Conservation (phyloP, 2,113 vertebrate genomes). For the Lamprologus tigripictilis region DNA sequence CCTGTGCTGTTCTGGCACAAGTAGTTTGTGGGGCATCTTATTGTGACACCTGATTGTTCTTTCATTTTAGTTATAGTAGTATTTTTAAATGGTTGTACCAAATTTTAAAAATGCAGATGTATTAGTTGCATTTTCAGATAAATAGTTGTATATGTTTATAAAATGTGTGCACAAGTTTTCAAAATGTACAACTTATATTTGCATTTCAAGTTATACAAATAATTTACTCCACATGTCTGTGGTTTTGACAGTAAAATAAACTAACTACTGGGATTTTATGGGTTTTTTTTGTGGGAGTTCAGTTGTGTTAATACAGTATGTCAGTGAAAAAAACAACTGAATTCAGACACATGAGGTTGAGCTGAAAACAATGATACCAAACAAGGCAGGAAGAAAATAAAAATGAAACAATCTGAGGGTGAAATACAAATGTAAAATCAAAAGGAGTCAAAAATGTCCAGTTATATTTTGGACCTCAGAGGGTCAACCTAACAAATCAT, state of each 20-base stretch:
- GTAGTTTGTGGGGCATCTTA: background rate
- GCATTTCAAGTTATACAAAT: fast-evolving
- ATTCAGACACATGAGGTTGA: background rate
- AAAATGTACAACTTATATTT: background rate
- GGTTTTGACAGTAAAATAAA: background rate
- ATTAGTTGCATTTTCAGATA: background rate
- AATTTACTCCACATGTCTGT: background rate
- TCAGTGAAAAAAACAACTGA: fast-evolving
- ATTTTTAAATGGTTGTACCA: background rate
- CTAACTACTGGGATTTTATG: fast-evolving
- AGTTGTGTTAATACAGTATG: fast-evolving
- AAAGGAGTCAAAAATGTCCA: background rate
- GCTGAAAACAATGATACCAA: background rate
- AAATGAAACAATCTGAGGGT: background rate
- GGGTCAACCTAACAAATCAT: background rate
- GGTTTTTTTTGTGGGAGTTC: background rate
- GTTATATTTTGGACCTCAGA: background rate
- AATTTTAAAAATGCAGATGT: background rate
- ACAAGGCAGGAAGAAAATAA: background rate
- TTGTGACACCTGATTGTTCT: background rate
- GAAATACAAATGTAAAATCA: background rate
- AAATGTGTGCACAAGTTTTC: background rate
- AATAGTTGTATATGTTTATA: background rate
- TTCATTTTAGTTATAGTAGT: background rate
- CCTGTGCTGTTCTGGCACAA: background rate